Evolutionary conservation across 2,797 vertebrate genomes (phyloP).

Genomic region (Gymnocypris eckloni): DNA sequence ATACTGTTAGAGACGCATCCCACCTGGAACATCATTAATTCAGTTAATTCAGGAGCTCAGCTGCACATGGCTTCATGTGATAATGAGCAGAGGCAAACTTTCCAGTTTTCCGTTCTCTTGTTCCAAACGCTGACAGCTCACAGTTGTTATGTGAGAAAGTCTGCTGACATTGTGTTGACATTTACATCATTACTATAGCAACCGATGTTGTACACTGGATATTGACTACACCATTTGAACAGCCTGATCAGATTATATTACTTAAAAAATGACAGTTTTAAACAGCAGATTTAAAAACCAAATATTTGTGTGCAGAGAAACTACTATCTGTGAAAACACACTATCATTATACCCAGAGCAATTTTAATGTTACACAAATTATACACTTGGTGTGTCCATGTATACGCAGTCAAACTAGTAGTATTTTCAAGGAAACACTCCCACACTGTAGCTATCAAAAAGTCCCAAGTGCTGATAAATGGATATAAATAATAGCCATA

Average conservation of each 20-base stretch:
- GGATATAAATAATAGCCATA: constrained; percentile 56
- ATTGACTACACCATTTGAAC: background rate
- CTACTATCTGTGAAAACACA: background rate
- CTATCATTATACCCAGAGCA: background rate
- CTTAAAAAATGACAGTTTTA: background rate
- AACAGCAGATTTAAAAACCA: background rate
- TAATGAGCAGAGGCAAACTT: background rate
- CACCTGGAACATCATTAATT: constrained; percentile 34
- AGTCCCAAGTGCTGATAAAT: constrained; percentile 56
- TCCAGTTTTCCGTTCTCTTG: background rate
- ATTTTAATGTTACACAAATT: constrained; percentile 12
- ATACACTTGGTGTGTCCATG: constrained; percentile 14
- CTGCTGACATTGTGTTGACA: constrained; percentile 14
- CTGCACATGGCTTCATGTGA: constrained; percentile 5
- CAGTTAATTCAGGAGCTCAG: constrained; percentile 44
- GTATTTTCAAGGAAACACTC: constrained; percentile 5
- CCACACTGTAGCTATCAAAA: constrained; percentile 16
- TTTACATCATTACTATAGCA: constrained; percentile 22
- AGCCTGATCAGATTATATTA: background rate
- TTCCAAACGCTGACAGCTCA: background rate
- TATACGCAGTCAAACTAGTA: constrained; percentile 4
- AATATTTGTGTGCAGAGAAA: background rate
- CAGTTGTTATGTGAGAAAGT: constrained; percentile 9
- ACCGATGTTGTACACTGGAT: background rate
- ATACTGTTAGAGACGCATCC: constrained; percentile 36